Evolutionary conservation across 2,888 invertebrate genomes (phyloP).

Genomic region (Limnephilus lunatus): DNA sequence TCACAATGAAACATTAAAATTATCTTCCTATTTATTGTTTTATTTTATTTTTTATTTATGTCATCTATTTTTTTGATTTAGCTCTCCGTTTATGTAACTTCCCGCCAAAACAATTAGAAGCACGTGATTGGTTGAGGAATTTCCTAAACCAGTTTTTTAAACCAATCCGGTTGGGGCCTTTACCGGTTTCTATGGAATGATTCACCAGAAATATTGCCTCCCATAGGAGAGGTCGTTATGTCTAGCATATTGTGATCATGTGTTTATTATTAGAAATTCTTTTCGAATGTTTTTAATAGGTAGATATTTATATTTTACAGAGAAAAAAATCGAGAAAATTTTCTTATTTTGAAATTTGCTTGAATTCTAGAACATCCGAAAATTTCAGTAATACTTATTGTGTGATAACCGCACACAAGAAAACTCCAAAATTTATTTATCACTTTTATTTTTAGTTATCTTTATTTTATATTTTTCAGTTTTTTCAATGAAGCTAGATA

Average conservation of each 20-base stretch:
- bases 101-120: background rate
- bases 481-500: background rate
- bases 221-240: background rate
- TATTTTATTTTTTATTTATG: no score
- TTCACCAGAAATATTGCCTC: background rate
- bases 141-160: conserved; percentile 5
- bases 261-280: background rate
- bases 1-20: background rate
- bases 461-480: no score
- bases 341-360: background rate
- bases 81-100: background rate
- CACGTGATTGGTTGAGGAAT: conserved; percentile 7
- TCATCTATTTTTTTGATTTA: background rate
- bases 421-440: background rate
- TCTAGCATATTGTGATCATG: conserved; percentile 2
- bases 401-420: background rate
- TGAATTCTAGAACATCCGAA: background rate
- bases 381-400: background rate
- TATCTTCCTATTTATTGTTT: background rate
- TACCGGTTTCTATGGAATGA: conserved; percentile 29
- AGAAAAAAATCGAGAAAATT: no score
- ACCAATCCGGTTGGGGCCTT: conserved; percentile 29
- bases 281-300: no score
- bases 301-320: no score
- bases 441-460: background rate